These are phyloP conservation scores for Adelges cooleyi DNA, from an alignment of 1,140 invertebrate species.

Conservation along the genomic window DNA sequence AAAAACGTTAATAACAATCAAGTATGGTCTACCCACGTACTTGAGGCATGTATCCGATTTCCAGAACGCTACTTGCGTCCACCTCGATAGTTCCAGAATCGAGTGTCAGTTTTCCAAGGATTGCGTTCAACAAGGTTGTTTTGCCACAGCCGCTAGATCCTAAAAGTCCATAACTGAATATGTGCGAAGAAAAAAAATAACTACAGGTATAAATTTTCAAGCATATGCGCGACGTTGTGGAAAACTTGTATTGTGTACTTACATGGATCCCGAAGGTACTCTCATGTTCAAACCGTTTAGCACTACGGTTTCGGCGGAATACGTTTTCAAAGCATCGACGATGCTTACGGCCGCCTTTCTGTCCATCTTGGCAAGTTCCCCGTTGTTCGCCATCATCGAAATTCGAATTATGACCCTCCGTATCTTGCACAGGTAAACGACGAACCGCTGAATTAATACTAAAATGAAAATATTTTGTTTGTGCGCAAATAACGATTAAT, in stretches of 20 bases:
- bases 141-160: constrained; percentile 70
- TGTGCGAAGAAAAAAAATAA: too few species aligned
- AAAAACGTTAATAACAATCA: too few species aligned
- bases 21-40: constrained; percentile 39
- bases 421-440: too few species aligned
- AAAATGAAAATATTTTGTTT: too few species aligned
- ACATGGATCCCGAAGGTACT: constrained; percentile 32
- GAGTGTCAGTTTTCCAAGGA: constrained; percentile 61
- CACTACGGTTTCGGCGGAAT: constrained; percentile 15
- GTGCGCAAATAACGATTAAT: too few species aligned
- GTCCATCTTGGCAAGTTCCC: too few species aligned
- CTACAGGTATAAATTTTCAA: too few species aligned
- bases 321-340: background rate
- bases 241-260: too few species aligned
- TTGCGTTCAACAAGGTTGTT: constrained; percentile 67
- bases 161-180: constrained; percentile 59
- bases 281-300: constrained; percentile 32
- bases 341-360: background rate
- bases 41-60: constrained; percentile 75
- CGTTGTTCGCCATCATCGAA: too few species aligned
- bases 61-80: constrained; percentile 58
- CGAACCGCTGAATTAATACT: too few species aligned
- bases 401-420: too few species aligned
- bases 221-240: background rate
- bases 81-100: constrained; percentile 64